A percentile compares a stretch with the other conserved stretches of the same genome.
Evolutionary conservation across 2,113 vertebrate genomes (phyloP).

Genomic region (Sprattus sprattus): DNA sequence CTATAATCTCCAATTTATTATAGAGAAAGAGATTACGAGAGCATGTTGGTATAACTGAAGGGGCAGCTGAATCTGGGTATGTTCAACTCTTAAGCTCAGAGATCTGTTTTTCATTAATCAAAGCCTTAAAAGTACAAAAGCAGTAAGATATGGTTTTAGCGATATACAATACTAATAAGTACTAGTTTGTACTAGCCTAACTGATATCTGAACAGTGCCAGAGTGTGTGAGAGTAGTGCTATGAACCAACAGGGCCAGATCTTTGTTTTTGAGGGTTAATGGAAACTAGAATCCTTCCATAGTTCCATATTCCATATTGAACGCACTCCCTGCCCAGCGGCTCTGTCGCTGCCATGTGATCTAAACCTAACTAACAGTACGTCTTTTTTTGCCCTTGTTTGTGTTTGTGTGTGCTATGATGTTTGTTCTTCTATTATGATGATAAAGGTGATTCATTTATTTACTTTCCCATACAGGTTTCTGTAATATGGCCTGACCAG

Average conservation of each 20-base stretch:
- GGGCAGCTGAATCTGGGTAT: neutral
- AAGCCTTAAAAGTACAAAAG: neutral
- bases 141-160: neutral
- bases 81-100: neutral
- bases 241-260: no score
- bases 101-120: neutral
- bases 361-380: neutral
- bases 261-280: no score
- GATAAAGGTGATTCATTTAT: neutral
- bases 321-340: no score
- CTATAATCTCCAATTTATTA: neutral
- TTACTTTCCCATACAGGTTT: slow-evolving; percentile 71
- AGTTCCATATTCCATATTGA: no score
- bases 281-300: no score
- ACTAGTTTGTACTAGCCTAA: neutral
- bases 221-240: no score
- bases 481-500: slow-evolving; percentile 83
- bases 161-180: neutral
- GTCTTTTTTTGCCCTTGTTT: neutral
- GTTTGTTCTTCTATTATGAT: neutral
- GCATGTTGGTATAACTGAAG: neutral
- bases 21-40: neutral
- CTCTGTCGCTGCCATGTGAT: no score
- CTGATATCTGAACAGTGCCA: neutral
- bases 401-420: neutral